Evolutionary conservation across 1,140 invertebrate genomes (phyloP).

Genomic region (Scylla paramamosain): DNA sequence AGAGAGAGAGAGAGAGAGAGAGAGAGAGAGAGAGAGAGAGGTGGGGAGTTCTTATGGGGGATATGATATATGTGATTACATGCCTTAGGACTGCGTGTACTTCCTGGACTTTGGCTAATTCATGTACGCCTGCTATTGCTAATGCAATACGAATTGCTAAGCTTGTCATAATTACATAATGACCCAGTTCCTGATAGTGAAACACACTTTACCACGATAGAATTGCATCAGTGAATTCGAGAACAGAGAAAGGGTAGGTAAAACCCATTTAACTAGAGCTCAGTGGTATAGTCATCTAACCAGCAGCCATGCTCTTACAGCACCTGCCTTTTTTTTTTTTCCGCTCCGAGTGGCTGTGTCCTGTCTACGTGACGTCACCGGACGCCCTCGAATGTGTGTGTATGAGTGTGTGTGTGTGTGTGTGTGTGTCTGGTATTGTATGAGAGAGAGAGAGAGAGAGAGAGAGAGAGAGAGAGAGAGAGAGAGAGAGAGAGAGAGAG

Average conservation of each 20-base stretch:
- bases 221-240: not conserved
- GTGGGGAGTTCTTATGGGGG: not conserved
- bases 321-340: not conserved
- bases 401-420: not conserved
- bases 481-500: constrained; percentile 37
- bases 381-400: not conserved
- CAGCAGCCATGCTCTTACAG: not conserved
- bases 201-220: not conserved
- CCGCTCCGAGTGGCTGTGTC: not conserved
- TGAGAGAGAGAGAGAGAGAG: constrained; percentile 11
- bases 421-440: not conserved
- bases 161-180: not conserved
- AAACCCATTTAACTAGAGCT: not conserved
- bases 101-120: too few species aligned
- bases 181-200: not conserved
- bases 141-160: not conserved
- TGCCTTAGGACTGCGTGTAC: too few species aligned
- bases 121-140: too few species aligned
- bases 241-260: not conserved
- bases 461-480: constrained; percentile 20
- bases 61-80: not conserved
- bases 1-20: constrained; percentile 15
- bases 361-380: not conserved
- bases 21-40: not conserved
- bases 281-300: not conserved